Evolutionary conservation across 2,113 vertebrate genomes (phyloP), one percentile per base, ranked within the genome.

Genomic region (Bufo gargarizans): DNA sequence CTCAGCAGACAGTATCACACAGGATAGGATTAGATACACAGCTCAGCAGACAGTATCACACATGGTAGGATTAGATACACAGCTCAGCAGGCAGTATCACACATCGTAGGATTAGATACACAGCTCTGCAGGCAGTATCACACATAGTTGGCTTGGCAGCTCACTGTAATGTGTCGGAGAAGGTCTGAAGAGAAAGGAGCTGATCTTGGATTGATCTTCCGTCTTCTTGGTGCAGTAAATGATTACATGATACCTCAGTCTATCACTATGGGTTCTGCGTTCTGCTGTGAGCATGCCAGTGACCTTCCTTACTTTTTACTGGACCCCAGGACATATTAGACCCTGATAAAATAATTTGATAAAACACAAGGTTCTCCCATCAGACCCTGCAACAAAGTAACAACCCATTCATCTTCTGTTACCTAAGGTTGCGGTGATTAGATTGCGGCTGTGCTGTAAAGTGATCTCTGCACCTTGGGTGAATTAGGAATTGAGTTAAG

Each of bases 341-440:
- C 22, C 67, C 22, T 43, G n/a, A 13, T 71, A 43, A 71, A 33
- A 71, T 33, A 43, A 71, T 71, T 43, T 43, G 67, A 33, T 71
- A 13, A 71, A 43, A 71, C 67, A 33, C 22, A 71, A 33, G 4
- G 22, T 43, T 2, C 67, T 71, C 67, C 67, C 67, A 33, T 43
- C 67, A 71, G 67, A 33, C 67, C 67, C 43, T 71, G 67, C 67
- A 71, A 43, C 22, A 71, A 71, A 71, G 67, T 33, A 71, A 71
- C 67, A 71, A 43, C 0, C 10, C 67, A 71, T 71, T 43, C 11
- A 71, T 71, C 67, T 71, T 71, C 10, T 43, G 67, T 71, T 71
- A 43, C 67, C 67, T 33, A 3, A 43, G 22, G 22, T 71, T 43
- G 22, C 43, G 12, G 1, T 71, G 22, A 71, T 71, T 71, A 4